Evolutionary conservation across 1,140 invertebrate species (phyloP).

Genomic region (Conus betulinus): DNA sequence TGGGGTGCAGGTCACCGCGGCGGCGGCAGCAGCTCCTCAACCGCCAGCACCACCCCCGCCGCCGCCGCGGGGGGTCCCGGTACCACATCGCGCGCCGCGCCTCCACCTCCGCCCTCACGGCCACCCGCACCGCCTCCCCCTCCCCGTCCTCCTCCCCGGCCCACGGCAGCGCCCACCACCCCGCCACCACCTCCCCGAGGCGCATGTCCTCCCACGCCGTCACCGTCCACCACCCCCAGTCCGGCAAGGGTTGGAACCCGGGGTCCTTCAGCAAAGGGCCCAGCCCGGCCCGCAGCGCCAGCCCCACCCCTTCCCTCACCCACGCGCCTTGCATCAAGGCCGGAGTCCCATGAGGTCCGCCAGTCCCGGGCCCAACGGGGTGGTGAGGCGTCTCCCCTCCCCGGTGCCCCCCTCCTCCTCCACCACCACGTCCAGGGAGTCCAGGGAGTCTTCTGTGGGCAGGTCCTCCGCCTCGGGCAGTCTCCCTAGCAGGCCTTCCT

Average conservation of each 20-base stretch:
- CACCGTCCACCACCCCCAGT: not conserved
- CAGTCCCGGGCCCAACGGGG: not conserved
- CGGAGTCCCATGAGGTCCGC: not conserved
- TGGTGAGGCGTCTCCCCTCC: not conserved
- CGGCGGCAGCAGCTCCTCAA: not conserved
- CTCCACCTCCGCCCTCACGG: slow-evolving; percentile 29
- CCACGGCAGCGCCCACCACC: not conserved
- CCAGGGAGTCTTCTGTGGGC: slow-evolving; percentile 14
- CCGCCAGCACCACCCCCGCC: not conserved
- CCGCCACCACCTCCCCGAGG: not conserved
- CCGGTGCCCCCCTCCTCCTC: not conserved
- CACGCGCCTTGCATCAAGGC: slow-evolving; percentile 12
- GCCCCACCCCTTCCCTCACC: slow-evolving; percentile 14
- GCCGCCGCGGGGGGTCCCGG: not conserved
- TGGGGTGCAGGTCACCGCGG: slow-evolving; percentile 14
- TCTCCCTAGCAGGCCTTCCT: slow-evolving; percentile 11
- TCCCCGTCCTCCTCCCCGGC: not conserved
- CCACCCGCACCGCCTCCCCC: slow-evolving; percentile 27
- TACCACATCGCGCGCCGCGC: slow-evolving; percentile 17
- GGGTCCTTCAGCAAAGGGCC: slow-evolving; percentile 38
- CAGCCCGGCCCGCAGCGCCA: slow-evolving; percentile 35
- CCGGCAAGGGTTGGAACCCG: not conserved
- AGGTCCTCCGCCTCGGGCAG: not conserved
- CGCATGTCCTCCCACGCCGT: not conserved
- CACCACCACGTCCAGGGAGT: not conserved